These are phyloP conservation scores for Heliconius hermathena DNA, from an alignment of 1,140 invertebrate species.

Conservation along the genomic window DNA sequence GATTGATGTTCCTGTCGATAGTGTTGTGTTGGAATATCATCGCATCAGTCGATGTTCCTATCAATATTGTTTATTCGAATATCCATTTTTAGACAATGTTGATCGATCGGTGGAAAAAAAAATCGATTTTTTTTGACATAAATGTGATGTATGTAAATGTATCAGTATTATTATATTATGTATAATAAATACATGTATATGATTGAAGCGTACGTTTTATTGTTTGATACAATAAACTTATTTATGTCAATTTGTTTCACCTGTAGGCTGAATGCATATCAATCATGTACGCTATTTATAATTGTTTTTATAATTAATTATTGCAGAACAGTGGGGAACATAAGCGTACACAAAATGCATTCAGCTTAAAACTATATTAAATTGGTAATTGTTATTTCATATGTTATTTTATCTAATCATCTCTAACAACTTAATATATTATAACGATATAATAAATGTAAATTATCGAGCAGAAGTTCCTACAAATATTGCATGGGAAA, in stretches of 20 bases:
- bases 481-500: neutral
- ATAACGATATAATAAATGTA: neutral
- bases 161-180: slow-evolving; percentile 11
- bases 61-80: neutral
- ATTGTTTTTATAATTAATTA: neutral
- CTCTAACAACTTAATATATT: neutral
- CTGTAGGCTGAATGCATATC: slow-evolving; percentile 1
- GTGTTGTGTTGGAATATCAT: too few relatives aligned
- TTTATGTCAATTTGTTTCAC: neutral
- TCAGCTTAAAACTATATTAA: neutral
- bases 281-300: neutral
- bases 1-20: neutral
- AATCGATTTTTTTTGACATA: slow-evolving; percentile 1
- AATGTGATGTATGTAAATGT: neutral
- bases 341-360: slow-evolving; percentile 7
- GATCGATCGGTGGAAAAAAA: neutral
- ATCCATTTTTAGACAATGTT: neutral
- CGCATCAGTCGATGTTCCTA: neutral
- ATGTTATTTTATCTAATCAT: neutral
- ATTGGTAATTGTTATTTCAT: neutral
- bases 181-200: slow-evolving; percentile 10
- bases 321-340: neutral
- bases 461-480: slow-evolving; percentile 34
- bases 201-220: neutral
- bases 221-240: neutral